Percentiles rank a stretch among this genome's conserved stretches.
phyloP scores from a whole-genome alignment of 1,140 invertebrate species.

The Drosophila ironensis region DNA sequence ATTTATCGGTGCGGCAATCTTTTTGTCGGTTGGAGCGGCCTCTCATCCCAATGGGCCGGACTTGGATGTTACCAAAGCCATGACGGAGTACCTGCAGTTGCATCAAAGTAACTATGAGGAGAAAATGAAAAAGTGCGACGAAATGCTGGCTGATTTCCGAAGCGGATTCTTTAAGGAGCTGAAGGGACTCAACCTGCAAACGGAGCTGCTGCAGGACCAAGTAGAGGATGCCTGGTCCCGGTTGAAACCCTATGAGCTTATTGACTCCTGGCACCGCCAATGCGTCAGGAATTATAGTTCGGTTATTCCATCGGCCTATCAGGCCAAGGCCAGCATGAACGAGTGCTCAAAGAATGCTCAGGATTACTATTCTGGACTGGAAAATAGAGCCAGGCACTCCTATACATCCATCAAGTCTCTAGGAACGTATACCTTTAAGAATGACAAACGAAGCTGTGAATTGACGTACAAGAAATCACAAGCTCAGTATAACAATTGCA shows the following conservation, averaged over 20 bases:
- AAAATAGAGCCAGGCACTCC: background rate
- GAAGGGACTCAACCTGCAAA: background rate
- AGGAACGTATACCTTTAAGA: background rate
- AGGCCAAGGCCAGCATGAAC: background rate
- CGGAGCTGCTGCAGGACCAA: background rate
- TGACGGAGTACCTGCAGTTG: background rate
- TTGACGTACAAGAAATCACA: background rate
- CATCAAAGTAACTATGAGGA: constrained; percentile 1
- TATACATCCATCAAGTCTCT: background rate
- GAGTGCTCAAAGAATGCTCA: background rate
- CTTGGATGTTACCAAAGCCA: constrained; percentile 4
- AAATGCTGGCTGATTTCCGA: background rate
- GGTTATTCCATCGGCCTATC: background rate
- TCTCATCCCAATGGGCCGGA: background rate
- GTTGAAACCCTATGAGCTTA: constrained; percentile 2
- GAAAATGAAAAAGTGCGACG: background rate
- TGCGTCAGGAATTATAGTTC: constrained; percentile 6
- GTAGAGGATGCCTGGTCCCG: constrained; percentile 7
- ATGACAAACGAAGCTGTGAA: background rate
- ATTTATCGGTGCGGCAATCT: background rate
- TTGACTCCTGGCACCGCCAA: constrained; percentile 8
- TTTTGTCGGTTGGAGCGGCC: background rate
- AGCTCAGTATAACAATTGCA: background rate
- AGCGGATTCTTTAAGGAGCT: background rate
- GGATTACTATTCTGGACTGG: background rate